Evolutionary conservation across 1,140 invertebrate genomes (phyloP).

Genomic region (Drosophila mojavensis): DNA sequence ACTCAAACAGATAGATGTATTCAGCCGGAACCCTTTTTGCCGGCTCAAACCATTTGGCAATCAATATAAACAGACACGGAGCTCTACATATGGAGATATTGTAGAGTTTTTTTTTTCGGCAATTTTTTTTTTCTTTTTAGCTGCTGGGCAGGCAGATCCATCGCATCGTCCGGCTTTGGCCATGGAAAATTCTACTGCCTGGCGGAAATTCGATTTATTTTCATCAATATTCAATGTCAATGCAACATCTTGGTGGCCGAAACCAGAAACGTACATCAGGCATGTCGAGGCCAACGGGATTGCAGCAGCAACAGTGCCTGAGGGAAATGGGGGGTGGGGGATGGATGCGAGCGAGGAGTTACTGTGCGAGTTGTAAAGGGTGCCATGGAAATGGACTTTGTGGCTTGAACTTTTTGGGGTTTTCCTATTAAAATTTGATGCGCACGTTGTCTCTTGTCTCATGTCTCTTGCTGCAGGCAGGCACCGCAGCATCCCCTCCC

Average conservation of each 20-base stretch:
- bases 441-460: conserved; percentile 69
- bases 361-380: conserved; percentile 7
- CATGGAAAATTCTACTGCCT: conserved; percentile 49
- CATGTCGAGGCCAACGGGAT: conserved; percentile 51
- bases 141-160: conserved; percentile 21
- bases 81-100: conserved; percentile 43
- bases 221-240: conserved; percentile 83
- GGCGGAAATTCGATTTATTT: conserved; percentile 82
- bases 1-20: conserved; percentile 62
- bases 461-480: conserved; percentile 37
- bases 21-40: conserved; percentile 68
- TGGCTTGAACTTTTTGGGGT: conserved; percentile 79
- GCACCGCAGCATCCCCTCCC: neutral
- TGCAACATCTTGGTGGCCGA: conserved; percentile 78
- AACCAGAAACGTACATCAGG: conserved; percentile 71
- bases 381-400: conserved; percentile 75
- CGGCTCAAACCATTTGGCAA: conserved; percentile 60
- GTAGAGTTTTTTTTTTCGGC: conserved; percentile 27
- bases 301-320: conserved; percentile 28
- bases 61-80: conserved; percentile 55
- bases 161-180: conserved; percentile 26
- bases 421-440: conserved; percentile 80
- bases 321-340: neutral
- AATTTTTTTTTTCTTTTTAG: conserved; percentile 26
- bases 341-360: conserved; percentile 3